Evolutionary conservation across 1,140 invertebrate genomes (phyloP).

Genomic region (Drosophila rhopaloa): DNA sequence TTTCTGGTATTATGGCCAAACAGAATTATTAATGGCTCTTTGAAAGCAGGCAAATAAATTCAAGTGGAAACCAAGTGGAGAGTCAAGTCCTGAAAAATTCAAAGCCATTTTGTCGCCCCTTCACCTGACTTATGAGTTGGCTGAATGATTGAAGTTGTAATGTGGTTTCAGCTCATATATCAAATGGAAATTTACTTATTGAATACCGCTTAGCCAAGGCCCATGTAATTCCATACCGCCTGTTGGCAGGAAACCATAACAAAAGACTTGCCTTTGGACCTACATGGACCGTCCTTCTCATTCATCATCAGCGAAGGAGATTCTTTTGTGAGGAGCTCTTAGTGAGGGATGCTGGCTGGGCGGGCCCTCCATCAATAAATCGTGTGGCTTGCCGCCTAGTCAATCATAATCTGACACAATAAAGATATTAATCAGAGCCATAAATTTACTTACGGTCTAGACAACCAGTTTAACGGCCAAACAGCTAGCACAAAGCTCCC

Average conservation of each 20-base stretch:
- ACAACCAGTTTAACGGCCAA: constrained; percentile 57
- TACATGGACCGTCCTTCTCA: constrained; percentile 18
- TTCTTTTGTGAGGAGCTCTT: constrained; percentile 18
- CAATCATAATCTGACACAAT: constrained; percentile 62
- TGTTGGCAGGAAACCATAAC: constrained; percentile 11
- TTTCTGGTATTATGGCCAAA: constrained; percentile 14
- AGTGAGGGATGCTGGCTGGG: constrained; percentile 9
- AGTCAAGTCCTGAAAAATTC: constrained; percentile 15
- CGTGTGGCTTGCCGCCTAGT: constrained; percentile 49
- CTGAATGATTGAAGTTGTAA: constrained; percentile 9
- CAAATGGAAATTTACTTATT: constrained; percentile 49
- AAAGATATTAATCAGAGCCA: constrained; percentile 64
- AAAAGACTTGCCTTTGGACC: constrained; percentile 11
- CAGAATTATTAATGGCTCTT: constrained; percentile 32
- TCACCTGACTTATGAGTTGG: constrained; percentile 16
- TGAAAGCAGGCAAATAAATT: constrained; percentile 32
- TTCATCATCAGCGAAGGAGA: constrained; percentile 30
- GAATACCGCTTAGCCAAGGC: constrained; percentile 24
- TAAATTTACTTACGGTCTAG: constrained; percentile 63
- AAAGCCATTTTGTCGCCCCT: constrained; percentile 13
- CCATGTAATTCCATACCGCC: constrained; percentile 16
- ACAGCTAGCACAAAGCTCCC: constrained; percentile 32
- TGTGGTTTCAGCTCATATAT: constrained; percentile 34
- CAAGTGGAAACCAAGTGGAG: constrained; percentile 5
- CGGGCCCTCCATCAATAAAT: constrained; percentile 48